These are phyloP conservation scores for Triplophysa siluroides DNA, from an alignment of 2,113 vertebrate genomes.

Conservation along the genomic window DNA sequence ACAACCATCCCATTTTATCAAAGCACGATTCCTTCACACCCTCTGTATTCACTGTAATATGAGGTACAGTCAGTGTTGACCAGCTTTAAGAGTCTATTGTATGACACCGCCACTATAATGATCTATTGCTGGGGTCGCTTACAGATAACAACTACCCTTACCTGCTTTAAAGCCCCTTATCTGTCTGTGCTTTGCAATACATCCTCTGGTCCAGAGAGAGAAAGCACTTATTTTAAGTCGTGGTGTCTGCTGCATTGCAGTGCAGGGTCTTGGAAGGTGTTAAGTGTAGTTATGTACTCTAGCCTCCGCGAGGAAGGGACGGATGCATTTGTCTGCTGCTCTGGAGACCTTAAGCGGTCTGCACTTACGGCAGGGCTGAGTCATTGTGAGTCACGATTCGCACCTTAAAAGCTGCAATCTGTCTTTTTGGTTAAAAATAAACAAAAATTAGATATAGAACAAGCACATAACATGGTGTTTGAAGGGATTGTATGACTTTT, in stretches of 20 bases:
- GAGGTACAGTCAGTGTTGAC: background rate
- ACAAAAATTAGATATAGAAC: no score
- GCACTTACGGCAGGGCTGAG: constrained; percentile 26
- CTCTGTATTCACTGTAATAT: background rate
- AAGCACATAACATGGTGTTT: no score
- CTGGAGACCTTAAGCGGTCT: background rate
- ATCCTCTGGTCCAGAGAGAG: constrained; percentile 11
- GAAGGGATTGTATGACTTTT: no score
- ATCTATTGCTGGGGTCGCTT: constrained; percentile 26
- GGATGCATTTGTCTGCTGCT: constrained; percentile 12
- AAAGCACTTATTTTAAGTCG: constrained; percentile 40
- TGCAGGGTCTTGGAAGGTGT: constrained; percentile 16
- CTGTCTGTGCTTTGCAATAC: constrained; percentile 28
- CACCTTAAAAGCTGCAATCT: background rate
- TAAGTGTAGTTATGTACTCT: constrained; percentile 13
- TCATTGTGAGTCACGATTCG: constrained; percentile 30
- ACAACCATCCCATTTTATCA: background rate
- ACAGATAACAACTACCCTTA: constrained; percentile 36
- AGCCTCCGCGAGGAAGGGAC: background rate
- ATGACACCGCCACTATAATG: constrained; percentile 22
- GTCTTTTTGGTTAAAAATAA: no score
- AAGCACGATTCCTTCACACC: background rate
- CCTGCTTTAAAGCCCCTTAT: constrained; percentile 30
- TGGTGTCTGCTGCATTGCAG: constrained; percentile 40
- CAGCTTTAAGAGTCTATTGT: constrained; percentile 6